Evolutionary conservation across 2,888 invertebrate species (phyloP), one percentile per base, ranked within the genome.

Genomic region (Drosophila ustulata): DNA sequence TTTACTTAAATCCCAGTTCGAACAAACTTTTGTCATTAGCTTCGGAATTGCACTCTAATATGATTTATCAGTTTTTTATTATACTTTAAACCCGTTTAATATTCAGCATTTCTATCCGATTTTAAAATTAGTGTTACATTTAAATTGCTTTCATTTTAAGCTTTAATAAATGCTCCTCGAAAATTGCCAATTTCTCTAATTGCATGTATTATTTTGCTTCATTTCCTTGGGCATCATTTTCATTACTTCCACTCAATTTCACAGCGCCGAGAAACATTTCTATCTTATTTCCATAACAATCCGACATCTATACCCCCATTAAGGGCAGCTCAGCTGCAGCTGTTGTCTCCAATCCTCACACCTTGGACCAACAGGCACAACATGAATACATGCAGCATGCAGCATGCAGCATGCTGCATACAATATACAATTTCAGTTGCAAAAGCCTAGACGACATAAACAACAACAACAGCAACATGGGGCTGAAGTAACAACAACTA

Each of bases 221-320:
- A 52, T 45, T 37, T 18, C 2, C 9, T 3, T 37, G 8, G 3
- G 5, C 26, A 39, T 9, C 4, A 9, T 43, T 50, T 41, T 9
- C 18, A 45, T 67, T 32, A n/a, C 52, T 47, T 61, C 23, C 45
- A 28, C 56, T 32, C 46, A 41, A 46, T 56, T 49, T 52, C 49
- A 11, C 39, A 23, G 46, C 43, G 23, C 43, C 18, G 18, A 23
- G 71, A 61, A 39, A 70, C 72, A 57, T 43, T 64, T 46, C 62
- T 66, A 75, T 67, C 67, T 71, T 69, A 85, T 88, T 77, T 75
- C 67, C 89, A 75, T 73, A 69, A 80, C 84, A 83, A 83, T 87
- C 89, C 85, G 82, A 83, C 82, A 84, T 87, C 78, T 81, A 83
- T 83, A 69, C 89, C 78, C 78, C 89, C 85, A 89, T 83, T 83